phyloP scores from a whole-genome alignment of 2,888 invertebrate species.

The Nowickia ferox region DNA sequence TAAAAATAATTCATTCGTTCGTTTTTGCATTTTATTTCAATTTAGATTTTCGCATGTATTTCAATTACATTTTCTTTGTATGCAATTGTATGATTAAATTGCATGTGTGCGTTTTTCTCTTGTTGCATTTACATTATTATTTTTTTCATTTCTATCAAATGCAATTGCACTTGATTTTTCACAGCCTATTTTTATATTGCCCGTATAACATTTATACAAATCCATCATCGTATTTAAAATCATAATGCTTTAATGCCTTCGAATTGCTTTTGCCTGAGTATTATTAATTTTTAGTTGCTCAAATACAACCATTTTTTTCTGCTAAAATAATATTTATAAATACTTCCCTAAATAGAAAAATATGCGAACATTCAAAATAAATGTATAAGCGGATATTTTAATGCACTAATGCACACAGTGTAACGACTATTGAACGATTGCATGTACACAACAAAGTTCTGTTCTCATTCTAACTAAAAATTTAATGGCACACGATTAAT shows the following conservation, averaged over 20 bases:
- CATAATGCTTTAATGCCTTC: conserved; percentile 71
- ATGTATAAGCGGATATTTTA: conserved; percentile 23
- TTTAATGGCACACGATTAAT: no score
- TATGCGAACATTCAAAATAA: conserved; percentile 19
- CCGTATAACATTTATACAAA: conserved; percentile 52
- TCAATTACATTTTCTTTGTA: conserved; percentile 27
- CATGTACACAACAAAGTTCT: not conserved
- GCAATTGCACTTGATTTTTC: conserved; percentile 64
- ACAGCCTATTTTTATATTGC: conserved; percentile 31
- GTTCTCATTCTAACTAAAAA: no score
- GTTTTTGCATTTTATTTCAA: conserved; percentile 5
- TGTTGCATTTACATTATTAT: not conserved
- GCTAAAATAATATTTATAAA: conserved; percentile 60
- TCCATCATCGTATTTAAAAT: conserved; percentile 69
- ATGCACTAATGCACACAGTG: conserved; percentile 44
- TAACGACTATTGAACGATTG: not conserved
- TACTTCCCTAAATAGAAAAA: conserved; percentile 65
- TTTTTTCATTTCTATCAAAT: conserved; percentile 40
- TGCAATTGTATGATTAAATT: not conserved
- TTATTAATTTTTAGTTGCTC: conserved; percentile 61
- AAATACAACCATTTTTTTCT: conserved; percentile 13
- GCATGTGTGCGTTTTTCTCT: not conserved
- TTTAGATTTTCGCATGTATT: conserved; percentile 12
- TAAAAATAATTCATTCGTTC: conserved; percentile 20
- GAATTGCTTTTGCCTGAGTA: conserved; percentile 61